These are phyloP conservation scores for Cacoxenus indagator DNA, from an alignment of 2,888 invertebrate species.

Conservation along the genomic window DNA sequence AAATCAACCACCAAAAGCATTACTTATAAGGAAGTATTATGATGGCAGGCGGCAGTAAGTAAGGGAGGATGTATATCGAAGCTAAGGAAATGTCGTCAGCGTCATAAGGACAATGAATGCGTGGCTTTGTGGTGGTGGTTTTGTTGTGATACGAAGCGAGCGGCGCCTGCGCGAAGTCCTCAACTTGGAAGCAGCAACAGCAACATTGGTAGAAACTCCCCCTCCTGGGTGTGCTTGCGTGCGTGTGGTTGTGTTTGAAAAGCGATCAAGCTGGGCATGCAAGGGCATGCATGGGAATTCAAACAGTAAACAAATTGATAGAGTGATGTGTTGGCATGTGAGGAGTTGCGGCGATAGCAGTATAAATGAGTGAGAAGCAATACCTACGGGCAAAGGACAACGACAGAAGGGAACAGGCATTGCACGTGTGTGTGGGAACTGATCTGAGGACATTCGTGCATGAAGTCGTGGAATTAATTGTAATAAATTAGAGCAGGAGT, in stretches of 20 bases:
- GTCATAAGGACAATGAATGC: slow-evolving; percentile 17
- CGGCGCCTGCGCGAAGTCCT: slow-evolving; percentile 24
- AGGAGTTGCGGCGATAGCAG: background rate
- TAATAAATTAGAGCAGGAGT: background rate
- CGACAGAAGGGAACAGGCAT: slow-evolving; percentile 21
- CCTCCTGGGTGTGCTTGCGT: background rate
- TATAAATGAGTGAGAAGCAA: background rate
- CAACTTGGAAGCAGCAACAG: background rate
- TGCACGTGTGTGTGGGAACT: slow-evolving; percentile 53
- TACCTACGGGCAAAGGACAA: slow-evolving; percentile 41
- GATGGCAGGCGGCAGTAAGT: slow-evolving; percentile 37
- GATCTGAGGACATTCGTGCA: slow-evolving; percentile 52
- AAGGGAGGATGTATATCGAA: slow-evolving; percentile 30
- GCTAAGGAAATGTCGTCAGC: slow-evolving; percentile 16
- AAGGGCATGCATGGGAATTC: slow-evolving; percentile 57
- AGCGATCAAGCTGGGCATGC: slow-evolving; percentile 16
- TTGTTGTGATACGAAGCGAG: slow-evolving; percentile 7
- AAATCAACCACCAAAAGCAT: slow-evolving; percentile 40
- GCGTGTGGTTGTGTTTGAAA: slow-evolving; percentile 19
- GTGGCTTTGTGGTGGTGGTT: slow-evolving; percentile 1
- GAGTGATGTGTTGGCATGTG: slow-evolving; percentile 50
- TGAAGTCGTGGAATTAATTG: slow-evolving; percentile 37
- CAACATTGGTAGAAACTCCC: slow-evolving; percentile 2
- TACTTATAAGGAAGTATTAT: slow-evolving; percentile 46
- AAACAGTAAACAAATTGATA: slow-evolving; percentile 53